Base-by-base conservation (phyloP, 2,888 invertebrate species). In the Dicyrtoma fusca region DNA sequence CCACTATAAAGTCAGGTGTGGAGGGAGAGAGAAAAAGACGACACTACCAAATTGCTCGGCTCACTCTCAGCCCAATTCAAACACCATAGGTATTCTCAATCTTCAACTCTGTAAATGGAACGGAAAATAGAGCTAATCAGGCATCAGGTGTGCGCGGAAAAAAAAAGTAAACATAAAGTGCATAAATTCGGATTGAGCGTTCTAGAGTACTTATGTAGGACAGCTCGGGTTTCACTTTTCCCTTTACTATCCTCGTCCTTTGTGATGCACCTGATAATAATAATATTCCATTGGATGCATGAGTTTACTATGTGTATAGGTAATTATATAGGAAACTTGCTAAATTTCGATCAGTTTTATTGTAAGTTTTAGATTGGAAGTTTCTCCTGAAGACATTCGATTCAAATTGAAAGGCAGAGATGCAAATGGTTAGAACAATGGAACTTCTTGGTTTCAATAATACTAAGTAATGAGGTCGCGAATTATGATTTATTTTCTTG, bases 401-500 rank as follows among this genome's bases (percentile, higher is more conserved):
- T 34, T 34, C 34, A 8, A 34, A 34, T 34, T n/a, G 49, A 49
- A 19, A 49, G 5, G 19, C 11, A 49, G 49, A 10, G 49, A 49
- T n/a, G 19, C n/a, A 34, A 21, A 55, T 55, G 14, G 23, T 26
- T n/a, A 59, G 59, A 59, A 59, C 59, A 59, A 59, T 61, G 44
- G 61, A 53, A 8, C 17, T 11, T 21, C 19, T 21, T 17, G 53
- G 21, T 26, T n/a, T 61, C 44, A 61, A 61, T 61, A 44, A 44
- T 61, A 34, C 34, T 34, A 44, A 61, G 26, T 61, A 61, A 61
- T 61, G 61, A 61, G 44, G 61, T 61, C 19, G 44, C 21, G 44
- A 11, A 61, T 61, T 34, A 34, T 61, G 61, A 61, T 61, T 61
- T 61, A 59, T 59, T 59, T 59, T 26, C 59, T 17, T 59, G 34